phyloP scores from a whole-genome alignment of 2,113 vertebrate genomes.

The Halichoeres trimaculatus region DNA sequence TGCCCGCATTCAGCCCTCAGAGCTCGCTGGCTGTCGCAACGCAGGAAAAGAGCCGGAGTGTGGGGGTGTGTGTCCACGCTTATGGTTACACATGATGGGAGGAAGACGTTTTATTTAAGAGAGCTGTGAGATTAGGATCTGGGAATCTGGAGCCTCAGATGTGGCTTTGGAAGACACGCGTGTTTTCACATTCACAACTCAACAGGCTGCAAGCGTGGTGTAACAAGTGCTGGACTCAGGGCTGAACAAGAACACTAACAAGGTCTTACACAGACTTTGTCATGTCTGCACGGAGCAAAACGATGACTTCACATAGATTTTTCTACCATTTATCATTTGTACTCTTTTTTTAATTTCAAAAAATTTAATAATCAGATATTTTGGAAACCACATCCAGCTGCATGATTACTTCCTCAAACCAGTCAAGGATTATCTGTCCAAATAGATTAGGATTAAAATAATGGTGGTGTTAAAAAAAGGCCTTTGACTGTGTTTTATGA shows the following conservation, averaged over 20 bases:
- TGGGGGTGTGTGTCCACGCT: constrained; percentile 56
- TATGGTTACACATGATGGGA: constrained; percentile 66
- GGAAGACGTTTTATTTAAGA: constrained; percentile 66
- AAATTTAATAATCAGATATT: no score
- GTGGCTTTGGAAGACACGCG: constrained; percentile 58
- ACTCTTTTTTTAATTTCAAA: no score
- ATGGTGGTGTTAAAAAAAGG: no score
- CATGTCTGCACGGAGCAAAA: neutral
- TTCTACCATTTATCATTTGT: neutral
- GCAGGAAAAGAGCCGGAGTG: constrained; percentile 39
- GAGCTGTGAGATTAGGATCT: constrained; percentile 66
- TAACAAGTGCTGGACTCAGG: constrained; percentile 20
- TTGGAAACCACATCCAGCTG: no score
- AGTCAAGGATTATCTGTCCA: neutral
- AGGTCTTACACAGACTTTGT: neutral
- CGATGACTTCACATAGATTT: neutral
- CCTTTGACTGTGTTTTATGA: no score
- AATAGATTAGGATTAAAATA: no score
- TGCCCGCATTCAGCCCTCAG: constrained; percentile 62
- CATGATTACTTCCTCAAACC: neutral
- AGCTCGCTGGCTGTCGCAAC: constrained; percentile 23
- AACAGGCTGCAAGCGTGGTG: constrained; percentile 39
- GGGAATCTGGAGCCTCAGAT: constrained; percentile 61
- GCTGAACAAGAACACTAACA: constrained; percentile 21
- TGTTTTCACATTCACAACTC: constrained; percentile 65